Evolutionary conservation across 35 echinoderm and acorn worm species (phyloP), one percentile per base, ranked within the genome.

Genomic region (Amphiura filiformis): DNA sequence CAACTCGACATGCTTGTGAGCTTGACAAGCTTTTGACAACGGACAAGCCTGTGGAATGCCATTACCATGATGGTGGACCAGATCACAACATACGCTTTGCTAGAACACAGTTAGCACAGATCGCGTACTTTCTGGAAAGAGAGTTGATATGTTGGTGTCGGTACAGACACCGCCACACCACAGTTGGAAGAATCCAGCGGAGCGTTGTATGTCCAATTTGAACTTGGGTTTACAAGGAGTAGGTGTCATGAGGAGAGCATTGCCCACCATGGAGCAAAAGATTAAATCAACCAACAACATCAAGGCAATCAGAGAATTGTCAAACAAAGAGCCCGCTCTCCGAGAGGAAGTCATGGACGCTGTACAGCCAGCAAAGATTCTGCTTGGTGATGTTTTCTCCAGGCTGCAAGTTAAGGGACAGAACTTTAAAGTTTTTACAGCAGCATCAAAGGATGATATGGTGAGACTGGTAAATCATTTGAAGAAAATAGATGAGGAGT

Each of bases 321-420:
- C 49, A 36, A 84, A 84, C 28, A 90, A 90, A 39, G 39, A 47
- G 26, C 23, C 23, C 40, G 20, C 1, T 76, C 65, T 90, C 35
- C 39, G 37, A 42, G 3, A 40, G 39, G 88, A 90, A 83, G 88
- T 90, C 41, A 37, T 76, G 23, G 80, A 90, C 37, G 39, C 13
- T 75, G 32, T 90, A 39, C 61, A 90, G 39, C 78, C 78, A 36
- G 78, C 57, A 13, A 82, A n/a, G 87, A 7, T 35, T 14, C 87
- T 89, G 18, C 87, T 82, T 81, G 78, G 31, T 13, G 56, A 35
- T 82, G 78, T 89, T 4, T 82, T 70, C 39, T 34, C 39, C 34
- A 81, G 87, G 35, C 79, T 89, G 23, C 87, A 89, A 39, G 36
- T 89, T 78, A 89, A 89, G 80, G 78, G 47, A 70, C 39, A 70